Evolutionary conservation across 2,888 invertebrate species (phyloP), one percentile per base, ranked within the genome.

Genomic region (Nomada fabriciana): DNA sequence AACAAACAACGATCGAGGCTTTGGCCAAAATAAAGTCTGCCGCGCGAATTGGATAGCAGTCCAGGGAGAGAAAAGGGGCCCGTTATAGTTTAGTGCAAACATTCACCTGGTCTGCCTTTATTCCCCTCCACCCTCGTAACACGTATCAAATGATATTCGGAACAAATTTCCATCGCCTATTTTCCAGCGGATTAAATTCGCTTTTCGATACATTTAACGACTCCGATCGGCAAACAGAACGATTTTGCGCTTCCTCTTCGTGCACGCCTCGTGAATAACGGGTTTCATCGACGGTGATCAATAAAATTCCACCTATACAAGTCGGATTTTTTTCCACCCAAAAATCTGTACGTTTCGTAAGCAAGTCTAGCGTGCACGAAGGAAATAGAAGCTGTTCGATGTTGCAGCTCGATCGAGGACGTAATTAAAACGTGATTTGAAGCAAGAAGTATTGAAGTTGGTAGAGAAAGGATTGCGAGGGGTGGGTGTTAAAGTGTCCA

Each of bases 21-120:
- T 72, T 68, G 72, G 63, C 80, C 80, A 80, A 80, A 80, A 80
- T 79, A 72, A 79, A 80, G 80, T 79, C 79, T 79, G 80, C 80
- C 67, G 50, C 61, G 43, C 67, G 79, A 80, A 80, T 79, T 80
- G 72, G 61, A 61, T 63, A 71, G 79, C 60, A 63, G 79, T 63
- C 36, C 36, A 63, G 80, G 55, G 80, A 50, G 55, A 18, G 80
- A 42, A 47, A 42, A 47, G 20, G 59, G 43, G 55, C 53, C 53
- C 53, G 70, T 71, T 55, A 71, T 63, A 79, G 80, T 79, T 80
- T 81, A 67, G 71, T 64, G 71, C 76, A 81, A 81, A 82, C 68
- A 82, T 72, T 63, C 61, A 11, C 43, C 55, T 25, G 29, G 25
- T 64, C 67, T 69, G 47, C 76, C 68, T 72, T 52, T 72, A 29